These are phyloP conservation scores for Epizoanthus fatuus DNA, from an alignment of 92 coral and sea anemone genomes.

Conservation along the genomic window DNA sequence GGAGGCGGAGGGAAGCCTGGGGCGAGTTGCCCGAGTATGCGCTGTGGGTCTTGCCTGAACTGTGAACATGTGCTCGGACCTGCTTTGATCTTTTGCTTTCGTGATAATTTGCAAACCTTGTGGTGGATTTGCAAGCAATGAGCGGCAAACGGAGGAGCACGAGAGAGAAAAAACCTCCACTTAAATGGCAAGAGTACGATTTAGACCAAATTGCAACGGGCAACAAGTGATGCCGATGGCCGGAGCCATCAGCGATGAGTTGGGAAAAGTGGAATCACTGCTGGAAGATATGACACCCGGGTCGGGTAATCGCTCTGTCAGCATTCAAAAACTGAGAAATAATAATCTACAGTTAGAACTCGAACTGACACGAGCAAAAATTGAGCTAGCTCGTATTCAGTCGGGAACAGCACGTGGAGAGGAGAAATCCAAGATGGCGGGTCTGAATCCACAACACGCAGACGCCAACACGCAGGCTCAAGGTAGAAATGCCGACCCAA, in stretches of 20 bases:
- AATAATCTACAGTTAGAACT: slow-evolving; percentile 37
- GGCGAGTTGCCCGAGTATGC: too few relatives aligned
- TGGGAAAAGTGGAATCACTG: slow-evolving; percentile 39
- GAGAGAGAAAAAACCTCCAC: not conserved
- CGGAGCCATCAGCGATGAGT: slow-evolving; percentile 25
- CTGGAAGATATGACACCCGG: slow-evolving; percentile 35
- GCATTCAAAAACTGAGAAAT: slow-evolving; percentile 17
- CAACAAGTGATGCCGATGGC: slow-evolving; percentile 18
- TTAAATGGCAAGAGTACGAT: not conserved
- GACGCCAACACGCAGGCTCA: slow-evolving; percentile 32
- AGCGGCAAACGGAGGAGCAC: slow-evolving; percentile 5
- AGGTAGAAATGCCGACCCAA: not conserved
- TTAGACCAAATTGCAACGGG: not conserved
- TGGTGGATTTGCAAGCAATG: not conserved
- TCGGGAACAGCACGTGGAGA: slow-evolving; percentile 8
- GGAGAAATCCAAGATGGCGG: slow-evolving; percentile 37
- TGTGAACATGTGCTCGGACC: not conserved
- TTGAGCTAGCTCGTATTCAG: slow-evolving; percentile 41
- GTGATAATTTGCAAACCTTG: not conserved
- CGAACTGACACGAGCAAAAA: slow-evolving; percentile 48
- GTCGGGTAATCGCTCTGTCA: slow-evolving; percentile 1
- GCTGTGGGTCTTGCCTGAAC: too few relatives aligned
- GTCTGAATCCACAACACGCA: slow-evolving; percentile 21
- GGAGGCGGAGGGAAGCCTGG: too few relatives aligned
- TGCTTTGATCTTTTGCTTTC: not conserved